Evolutionary conservation across 2,888 invertebrate genomes (phyloP), one percentile per base, ranked within the genome.

Genomic region (Papilio protenor): DNA sequence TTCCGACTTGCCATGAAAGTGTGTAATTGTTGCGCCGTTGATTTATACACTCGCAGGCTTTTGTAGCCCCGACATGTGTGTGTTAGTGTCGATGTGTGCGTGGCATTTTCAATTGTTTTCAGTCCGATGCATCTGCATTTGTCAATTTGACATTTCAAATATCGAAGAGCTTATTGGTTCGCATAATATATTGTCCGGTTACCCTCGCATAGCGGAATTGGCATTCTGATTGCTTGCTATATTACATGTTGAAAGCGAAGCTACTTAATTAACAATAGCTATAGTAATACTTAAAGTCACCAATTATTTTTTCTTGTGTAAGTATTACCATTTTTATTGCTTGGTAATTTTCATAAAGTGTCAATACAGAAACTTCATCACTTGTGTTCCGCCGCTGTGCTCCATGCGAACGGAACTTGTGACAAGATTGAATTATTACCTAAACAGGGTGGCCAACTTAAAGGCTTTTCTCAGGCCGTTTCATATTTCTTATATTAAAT

Each of bases 1-100:
- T 95, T 95, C 95, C 93, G 93, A 94, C 93, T 94, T 94, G 94
- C 94, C 95, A 94, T 94, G 94, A 94, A 94, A 95, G 94, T 95
- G 94, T 95, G 95, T 94, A 95, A 95, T 95, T 95, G 95, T 94
- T 93, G 94, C 89, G 89, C 88, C 89, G 93, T 91, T 94, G 94
- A 94, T 94, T 94, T 94, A 94, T 94, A 94, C 90, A 94, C 90
- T 92, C 86, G 88, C 88, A 87, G 88, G 91, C 91, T 90, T 90
- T 88, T 88, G 90, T 87, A 89, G 89, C 87, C 89, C 89, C 83
- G 83, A 6, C 84, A 86, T 89, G 88, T 91, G 90, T 91, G 89
- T 88, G 80, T 80, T 79, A 74, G 72, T 73, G 78, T 81, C 80
- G 79, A 79, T 81, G 77, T 79, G 80, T 78, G 81, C 78, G 81